Base-by-base conservation (phyloP, 2,888 invertebrate species). In the Ectemnius cavifrons region DNA sequence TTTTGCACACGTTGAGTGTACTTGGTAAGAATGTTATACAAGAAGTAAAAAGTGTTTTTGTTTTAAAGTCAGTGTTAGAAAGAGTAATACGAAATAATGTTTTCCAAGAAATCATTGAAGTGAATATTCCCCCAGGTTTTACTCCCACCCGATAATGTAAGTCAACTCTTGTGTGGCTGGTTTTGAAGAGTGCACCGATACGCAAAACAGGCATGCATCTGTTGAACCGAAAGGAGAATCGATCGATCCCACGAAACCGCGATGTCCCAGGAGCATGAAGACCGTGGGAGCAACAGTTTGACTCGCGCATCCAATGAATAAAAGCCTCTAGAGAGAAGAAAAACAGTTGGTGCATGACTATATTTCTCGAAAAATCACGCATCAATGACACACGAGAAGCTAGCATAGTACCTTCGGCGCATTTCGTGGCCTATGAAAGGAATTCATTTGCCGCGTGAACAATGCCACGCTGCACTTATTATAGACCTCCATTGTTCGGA, bases 401-500 rank as follows among this genome's bases (percentile, higher is more conserved):
- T 20, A 16, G 56, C 66, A 23, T 56, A 58, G 66, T 72, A 52
- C 52, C 63, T 60, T 71, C 60, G 67, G 66, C 67, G 61, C 64
- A 20, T 60, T 63, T 69, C 18, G 65, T 52, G 6, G 5, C 14
- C 52, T 62, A 71, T 71, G 67, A 75, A 73, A 73, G 68, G 64
- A 69, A 73, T 69, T 75, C 75, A 73, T 73, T 65, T 75, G 58
- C 65, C 46, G 11, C 47, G n/a, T 56, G 61, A 58, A 68, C 73
- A 68, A 75, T 75, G 11, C 68, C 28, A 47, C 13, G 13, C 16
- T 52, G 52, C 68, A 64, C 62, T 73, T 68, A 65, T 68, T 73
- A 75, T 62, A 73, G 64, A 61, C 67, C 67, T 68, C 73, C 57
- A 72, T 75, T 75, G 72, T 72, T 58, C 73, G 63, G 18, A 63